Evolutionary conservation across 2,888 invertebrate genomes (phyloP).

Genomic region (Ferrisia virgata): DNA sequence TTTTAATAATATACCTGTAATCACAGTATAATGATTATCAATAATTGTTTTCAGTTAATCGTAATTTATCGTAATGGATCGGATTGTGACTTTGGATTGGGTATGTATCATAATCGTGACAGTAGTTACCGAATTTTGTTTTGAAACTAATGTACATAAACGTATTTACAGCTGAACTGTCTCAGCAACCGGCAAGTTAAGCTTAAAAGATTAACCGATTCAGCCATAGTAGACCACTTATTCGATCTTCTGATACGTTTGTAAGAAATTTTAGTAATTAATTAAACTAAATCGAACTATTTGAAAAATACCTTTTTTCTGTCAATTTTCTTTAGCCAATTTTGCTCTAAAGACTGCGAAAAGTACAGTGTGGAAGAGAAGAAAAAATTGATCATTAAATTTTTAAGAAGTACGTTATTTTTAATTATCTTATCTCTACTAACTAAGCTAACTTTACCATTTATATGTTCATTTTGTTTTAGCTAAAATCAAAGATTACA

Average conservation of each 20-base stretch:
- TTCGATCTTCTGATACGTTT: neutral
- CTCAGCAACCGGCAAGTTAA: neutral
- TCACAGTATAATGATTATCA: neutral
- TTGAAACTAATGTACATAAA: neutral
- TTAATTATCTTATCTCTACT: neutral
- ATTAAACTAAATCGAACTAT: no score
- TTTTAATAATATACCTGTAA: neutral
- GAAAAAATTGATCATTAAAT: neutral
- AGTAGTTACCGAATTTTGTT: neutral
- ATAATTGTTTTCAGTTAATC: neutral
- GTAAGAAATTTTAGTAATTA: neutral
- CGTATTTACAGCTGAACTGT: neutral
- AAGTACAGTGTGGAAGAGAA: neutral
- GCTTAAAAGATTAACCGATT: neutral
- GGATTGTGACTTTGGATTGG: neutral
- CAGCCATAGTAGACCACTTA: neutral
- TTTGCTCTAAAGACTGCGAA: neutral
- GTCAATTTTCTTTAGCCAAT: neutral
- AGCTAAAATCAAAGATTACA: neutral
- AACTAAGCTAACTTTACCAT: no score
- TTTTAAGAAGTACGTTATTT: neutral
- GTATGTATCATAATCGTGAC: neutral
- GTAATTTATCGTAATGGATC: neutral
- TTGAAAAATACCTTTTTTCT: no score
- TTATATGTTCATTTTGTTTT: neutral